Conservation (phyloP, 1,140 invertebrate species). For the Ostrea edulis region DNA sequence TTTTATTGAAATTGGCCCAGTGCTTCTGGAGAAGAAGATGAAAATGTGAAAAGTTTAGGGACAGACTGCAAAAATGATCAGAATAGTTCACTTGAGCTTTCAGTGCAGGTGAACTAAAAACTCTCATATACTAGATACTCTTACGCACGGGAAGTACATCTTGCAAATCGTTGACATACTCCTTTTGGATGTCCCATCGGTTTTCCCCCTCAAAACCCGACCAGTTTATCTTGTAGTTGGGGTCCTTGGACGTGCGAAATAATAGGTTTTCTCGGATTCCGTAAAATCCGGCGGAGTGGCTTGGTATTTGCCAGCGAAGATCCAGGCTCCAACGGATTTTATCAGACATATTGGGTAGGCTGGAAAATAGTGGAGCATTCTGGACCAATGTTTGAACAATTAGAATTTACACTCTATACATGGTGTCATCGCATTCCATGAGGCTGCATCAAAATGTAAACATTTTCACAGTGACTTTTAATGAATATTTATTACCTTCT, state of each 20-base stretch:
- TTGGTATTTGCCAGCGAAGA: slow-evolving; percentile 75
- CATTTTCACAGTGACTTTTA: too few species aligned
- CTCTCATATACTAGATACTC: too few species aligned
- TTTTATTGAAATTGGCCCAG: too few species aligned
- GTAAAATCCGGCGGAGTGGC: slow-evolving; percentile 71
- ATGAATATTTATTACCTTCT: slow-evolving; percentile 60
- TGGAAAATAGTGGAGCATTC: slow-evolving; percentile 41
- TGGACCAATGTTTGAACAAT: too few species aligned
- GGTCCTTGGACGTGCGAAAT: slow-evolving; percentile 67
- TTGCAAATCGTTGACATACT: slow-evolving; percentile 49
- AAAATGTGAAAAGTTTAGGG: too few species aligned
- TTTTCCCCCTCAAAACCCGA: slow-evolving; percentile 65
- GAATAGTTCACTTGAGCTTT: too few species aligned
- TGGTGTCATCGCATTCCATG: too few species aligned
- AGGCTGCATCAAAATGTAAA: too few species aligned
- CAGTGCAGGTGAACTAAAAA: too few species aligned
- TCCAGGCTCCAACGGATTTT: slow-evolving; percentile 77
- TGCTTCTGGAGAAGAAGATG: too few species aligned
- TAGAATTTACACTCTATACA: too few species aligned
- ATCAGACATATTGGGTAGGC: slow-evolving; percentile 73
- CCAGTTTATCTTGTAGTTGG: slow-evolving; percentile 71
- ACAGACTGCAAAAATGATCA: too few species aligned
- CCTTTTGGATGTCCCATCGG: slow-evolving; percentile 59
- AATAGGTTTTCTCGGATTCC: slow-evolving; percentile 71
- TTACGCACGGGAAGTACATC: slow-evolving; percentile 18